A percentile compares a stretch with the other conserved stretches of the same genome.
Evolutionary conservation across 2,797 vertebrate species (phyloP).

Genomic region (Melanotaenia nigrans): DNA sequence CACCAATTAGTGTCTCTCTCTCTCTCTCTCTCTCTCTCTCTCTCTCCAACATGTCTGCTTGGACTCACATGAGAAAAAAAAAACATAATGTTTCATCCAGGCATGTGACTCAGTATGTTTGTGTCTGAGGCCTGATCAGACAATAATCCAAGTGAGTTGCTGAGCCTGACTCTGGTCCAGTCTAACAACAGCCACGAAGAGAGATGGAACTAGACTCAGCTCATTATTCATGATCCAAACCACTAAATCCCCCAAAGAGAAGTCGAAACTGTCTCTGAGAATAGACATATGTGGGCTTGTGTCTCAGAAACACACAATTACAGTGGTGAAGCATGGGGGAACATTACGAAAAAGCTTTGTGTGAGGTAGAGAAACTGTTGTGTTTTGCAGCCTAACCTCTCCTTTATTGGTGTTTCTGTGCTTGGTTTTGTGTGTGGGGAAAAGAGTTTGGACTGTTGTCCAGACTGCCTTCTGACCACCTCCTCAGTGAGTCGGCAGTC

Average conservation of each 20-base stretch:
- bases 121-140: constrained; percentile 61
- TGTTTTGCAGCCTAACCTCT: constrained; percentile 8
- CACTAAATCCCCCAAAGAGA: constrained; percentile 64
- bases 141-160: constrained; percentile 61
- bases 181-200: constrained; percentile 47
- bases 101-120: constrained; percentile 59
- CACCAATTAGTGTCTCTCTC: constrained; percentile 36
- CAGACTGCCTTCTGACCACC: constrained; percentile 40
- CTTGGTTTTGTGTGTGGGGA: not conserved
- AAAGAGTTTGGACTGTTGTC: constrained; percentile 3
- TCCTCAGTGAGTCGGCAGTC: constrained; percentile 42
- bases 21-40: not conserved
- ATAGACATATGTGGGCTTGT: constrained; percentile 42
- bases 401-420: not conserved
- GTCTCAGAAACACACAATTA: constrained; percentile 46
- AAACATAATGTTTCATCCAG: constrained; percentile 44
- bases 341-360: constrained; percentile 19
- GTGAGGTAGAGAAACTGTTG: constrained; percentile 30
- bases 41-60: constrained; percentile 40
- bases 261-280: constrained; percentile 51
- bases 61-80: constrained; percentile 38
- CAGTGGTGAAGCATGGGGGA: constrained; percentile 19
- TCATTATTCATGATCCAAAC: constrained; percentile 66
- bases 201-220: constrained; percentile 47
- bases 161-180: constrained; percentile 66